Conservation (phyloP, 2,888 invertebrate genomes). For the Cylindroiulus punctatus region DNA sequence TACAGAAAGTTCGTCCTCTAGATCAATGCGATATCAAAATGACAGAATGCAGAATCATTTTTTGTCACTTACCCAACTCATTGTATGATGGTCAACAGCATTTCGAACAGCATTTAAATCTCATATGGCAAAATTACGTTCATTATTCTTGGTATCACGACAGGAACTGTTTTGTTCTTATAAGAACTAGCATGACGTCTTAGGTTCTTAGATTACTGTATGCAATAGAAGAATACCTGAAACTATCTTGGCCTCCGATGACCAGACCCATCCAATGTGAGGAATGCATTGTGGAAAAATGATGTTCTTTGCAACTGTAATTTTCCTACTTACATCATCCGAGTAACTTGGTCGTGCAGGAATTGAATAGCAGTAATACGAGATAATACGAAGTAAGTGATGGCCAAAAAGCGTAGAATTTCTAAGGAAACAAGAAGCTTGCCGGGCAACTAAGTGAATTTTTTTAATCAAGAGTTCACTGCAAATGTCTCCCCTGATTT, state of each 20-base stretch:
- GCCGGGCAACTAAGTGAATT: constrained; percentile 35
- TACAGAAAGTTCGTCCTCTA: too few relatives aligned
- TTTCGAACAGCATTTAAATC: too few relatives aligned
- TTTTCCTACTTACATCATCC: neutral
- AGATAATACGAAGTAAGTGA: neutral
- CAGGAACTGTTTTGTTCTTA: too few relatives aligned
- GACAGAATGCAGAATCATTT: too few relatives aligned
- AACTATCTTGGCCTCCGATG: neutral
- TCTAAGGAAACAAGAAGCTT: neutral
- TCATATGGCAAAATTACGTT: too few relatives aligned
- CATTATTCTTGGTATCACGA: too few relatives aligned
- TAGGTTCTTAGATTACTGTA: too few relatives aligned
- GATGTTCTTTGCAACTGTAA: neutral
- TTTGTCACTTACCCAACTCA: too few relatives aligned
- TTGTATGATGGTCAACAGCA: too few relatives aligned
- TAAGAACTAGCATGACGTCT: too few relatives aligned
- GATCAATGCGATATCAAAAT: too few relatives aligned
- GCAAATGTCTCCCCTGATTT: neutral
- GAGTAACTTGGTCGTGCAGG: neutral
- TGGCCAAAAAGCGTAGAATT: constrained; percentile 16
- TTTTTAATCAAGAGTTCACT: neutral
- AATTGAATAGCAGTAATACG: neutral
- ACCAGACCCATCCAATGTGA: neutral
- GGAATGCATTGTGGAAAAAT: neutral
- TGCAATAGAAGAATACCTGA: too few relatives aligned